These are phyloP conservation scores for Cancer borealis DNA, from an alignment of 2,888 invertebrate genomes.

Conservation along the genomic window DNA sequence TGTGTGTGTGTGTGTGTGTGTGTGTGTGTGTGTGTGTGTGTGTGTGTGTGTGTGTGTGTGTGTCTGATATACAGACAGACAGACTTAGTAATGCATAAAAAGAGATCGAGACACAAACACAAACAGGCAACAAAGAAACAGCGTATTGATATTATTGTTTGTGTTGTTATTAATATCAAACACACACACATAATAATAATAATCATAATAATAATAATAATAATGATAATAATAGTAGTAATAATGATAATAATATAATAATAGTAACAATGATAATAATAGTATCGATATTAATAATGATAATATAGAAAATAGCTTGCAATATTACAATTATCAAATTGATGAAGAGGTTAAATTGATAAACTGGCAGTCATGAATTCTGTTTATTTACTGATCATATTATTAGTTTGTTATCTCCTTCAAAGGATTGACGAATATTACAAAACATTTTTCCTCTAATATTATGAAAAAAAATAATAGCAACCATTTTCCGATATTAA, in stretches of 20 bases:
- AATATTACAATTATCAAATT: not conserved
- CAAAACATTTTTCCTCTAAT: not conserved
- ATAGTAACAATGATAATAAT: too few relatives aligned
- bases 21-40: conserved; percentile 40
- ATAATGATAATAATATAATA: too few relatives aligned
- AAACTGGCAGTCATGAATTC: not conserved
- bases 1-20: conserved; percentile 31
- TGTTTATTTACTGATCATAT: not conserved
- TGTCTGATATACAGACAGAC: too few relatives aligned
- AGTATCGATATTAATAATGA: too few relatives aligned
- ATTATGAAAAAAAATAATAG: not conserved
- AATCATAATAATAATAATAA: not conserved
- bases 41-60: not conserved
- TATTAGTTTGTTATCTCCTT: not conserved
- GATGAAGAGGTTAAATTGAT: not conserved
- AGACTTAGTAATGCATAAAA: too few relatives aligned
- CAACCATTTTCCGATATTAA: not conserved
- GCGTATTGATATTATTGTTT: not conserved
- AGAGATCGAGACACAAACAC: too few relatives aligned
- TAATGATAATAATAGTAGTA: too few relatives aligned
- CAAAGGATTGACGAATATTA: not conserved
- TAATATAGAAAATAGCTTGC: too few relatives aligned
- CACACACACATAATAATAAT: not conserved
- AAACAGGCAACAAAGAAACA: too few relatives aligned
- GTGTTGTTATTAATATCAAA: too few relatives aligned